Conservation (phyloP, 2,797 vertebrate genomes). For the Parauchenoglanis ngamensis region DNA sequence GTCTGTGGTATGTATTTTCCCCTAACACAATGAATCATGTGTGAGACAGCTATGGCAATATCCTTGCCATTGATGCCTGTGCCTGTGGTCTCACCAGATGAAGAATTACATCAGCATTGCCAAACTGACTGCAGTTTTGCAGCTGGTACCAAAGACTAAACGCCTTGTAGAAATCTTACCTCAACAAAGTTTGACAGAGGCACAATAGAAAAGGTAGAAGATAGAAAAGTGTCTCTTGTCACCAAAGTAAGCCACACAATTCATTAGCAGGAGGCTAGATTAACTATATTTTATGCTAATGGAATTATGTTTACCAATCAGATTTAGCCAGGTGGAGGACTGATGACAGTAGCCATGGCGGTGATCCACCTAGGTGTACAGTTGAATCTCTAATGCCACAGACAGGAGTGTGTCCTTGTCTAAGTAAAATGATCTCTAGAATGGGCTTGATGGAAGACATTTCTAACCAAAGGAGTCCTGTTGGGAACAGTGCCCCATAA, state of each 20-base stretch:
- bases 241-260: not conserved
- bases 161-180: not conserved
- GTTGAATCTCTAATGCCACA: not conserved
- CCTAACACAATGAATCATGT: not conserved
- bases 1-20: not conserved
- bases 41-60: not conserved
- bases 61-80: not conserved
- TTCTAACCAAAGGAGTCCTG: not conserved
- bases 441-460: not conserved
- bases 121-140: not conserved
- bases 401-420: not conserved
- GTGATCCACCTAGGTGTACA: not conserved
- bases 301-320: not conserved
- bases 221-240: not conserved
- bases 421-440: not conserved
- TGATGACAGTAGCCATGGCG: not conserved
- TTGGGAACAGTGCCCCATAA: not conserved
- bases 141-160: not conserved
- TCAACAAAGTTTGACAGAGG: not conserved
- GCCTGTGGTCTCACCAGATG: conserved; percentile 1
- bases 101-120: not conserved
- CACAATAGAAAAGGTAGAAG: not conserved
- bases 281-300: not conserved
- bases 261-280: not conserved
- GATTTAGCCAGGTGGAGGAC: not conserved